These are phyloP conservation scores for Paedocypris sp. DNA, from an alignment of 2,113 vertebrate species.

Conservation along the genomic window DNA sequence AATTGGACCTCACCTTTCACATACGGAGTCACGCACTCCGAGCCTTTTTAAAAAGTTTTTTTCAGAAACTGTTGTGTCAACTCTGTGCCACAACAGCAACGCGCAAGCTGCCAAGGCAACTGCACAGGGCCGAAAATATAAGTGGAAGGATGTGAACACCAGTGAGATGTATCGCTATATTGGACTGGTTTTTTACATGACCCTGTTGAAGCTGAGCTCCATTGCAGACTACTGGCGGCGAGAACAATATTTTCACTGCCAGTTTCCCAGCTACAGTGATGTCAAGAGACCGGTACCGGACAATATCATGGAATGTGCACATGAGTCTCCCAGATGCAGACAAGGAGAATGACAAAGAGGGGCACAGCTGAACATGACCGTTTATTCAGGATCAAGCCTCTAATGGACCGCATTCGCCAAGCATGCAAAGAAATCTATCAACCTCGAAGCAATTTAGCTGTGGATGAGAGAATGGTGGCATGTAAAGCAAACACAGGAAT, in stretches of 20 bases:
- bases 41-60: constrained; percentile 3
- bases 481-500: not conserved
- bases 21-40: not conserved
- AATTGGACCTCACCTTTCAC: not conserved
- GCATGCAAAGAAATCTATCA: constrained; percentile 3
- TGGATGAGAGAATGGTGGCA: constrained; percentile 13
- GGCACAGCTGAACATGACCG: not conserved
- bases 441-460: not conserved
- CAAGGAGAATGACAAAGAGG: not conserved
- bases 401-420: not conserved
- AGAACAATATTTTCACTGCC: not conserved
- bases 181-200: constrained; percentile 1
- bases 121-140: not conserved
- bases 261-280: not conserved
- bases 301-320: not conserved
- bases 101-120: not conserved
- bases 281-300: not conserved
- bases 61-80: not conserved
- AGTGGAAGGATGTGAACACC: not conserved
- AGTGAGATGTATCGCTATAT: constrained; percentile 3
- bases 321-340: constrained; percentile 1
- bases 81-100: not conserved
- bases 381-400: constrained; percentile 17
- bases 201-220: not conserved
- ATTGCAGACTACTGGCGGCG: not conserved